phyloP scores from a whole-genome alignment of 2,113 vertebrate species.

The Pristiophorus japonicus region DNA sequence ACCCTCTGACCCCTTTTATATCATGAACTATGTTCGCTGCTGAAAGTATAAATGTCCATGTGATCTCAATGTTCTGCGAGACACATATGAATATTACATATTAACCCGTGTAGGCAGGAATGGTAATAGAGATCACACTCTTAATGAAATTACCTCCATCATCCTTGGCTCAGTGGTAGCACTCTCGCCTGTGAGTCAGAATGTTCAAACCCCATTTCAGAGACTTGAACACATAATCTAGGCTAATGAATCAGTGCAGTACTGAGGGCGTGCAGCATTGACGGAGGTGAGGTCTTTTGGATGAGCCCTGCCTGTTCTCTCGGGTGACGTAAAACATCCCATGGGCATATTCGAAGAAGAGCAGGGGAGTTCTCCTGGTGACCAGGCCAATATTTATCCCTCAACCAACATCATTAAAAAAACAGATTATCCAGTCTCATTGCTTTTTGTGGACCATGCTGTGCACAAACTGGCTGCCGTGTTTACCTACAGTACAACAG shows the following conservation, averaged over 20 bases:
- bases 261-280: no score
- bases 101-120: background rate
- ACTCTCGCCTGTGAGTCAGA: background rate
- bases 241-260: background rate
- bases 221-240: background rate
- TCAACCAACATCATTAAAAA: background rate
- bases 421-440: background rate
- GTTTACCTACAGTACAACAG: background rate
- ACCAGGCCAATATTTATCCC: background rate
- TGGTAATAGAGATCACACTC: background rate
- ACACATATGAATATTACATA: background rate
- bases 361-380: background rate
- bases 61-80: background rate
- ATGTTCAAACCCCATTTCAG: background rate
- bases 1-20: no score
- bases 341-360: background rate
- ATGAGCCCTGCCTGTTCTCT: background rate
- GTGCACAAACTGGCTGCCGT: no score
- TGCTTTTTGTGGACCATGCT: background rate
- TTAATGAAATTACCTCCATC: background rate
- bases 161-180: background rate
- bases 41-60: background rate
- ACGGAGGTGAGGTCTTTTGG: background rate
- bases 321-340: background rate
- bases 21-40: background rate